Evolutionary conservation across 2,113 vertebrate species (phyloP).

Genomic region (Caranx ignobilis): DNA sequence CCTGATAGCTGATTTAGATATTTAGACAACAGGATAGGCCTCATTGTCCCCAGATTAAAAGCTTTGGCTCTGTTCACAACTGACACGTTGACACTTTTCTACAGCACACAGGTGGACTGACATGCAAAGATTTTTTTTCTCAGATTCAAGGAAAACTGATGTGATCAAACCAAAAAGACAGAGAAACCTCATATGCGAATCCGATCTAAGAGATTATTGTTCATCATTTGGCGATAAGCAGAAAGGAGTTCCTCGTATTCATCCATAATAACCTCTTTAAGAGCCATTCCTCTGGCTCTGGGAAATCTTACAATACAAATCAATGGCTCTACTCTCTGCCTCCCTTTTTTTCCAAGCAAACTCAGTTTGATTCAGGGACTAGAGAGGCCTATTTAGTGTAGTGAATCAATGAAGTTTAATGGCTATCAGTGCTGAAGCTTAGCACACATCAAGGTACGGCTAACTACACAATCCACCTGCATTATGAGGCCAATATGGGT

Average conservation of each 20-base stretch:
- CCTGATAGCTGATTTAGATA: conserved; percentile 66
- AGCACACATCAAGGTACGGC: conserved; percentile 51
- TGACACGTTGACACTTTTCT: conserved; percentile 61
- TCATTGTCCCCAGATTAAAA: conserved; percentile 72
- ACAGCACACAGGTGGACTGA: conserved; percentile 53
- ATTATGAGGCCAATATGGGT: conserved; percentile 55
- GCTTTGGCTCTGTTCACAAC: conserved; percentile 53
- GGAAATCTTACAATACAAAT: conserved; percentile 44
- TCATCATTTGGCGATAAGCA: conserved; percentile 22
- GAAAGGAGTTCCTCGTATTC: conserved; percentile 23
- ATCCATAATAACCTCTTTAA: conserved; percentile 36
- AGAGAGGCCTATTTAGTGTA: conserved; percentile 40
- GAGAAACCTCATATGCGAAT: conserved; percentile 9
- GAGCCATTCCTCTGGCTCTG: conserved; percentile 43
- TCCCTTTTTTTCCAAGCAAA: conserved; percentile 32
- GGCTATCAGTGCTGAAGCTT: conserved; percentile 52
- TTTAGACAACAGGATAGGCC: conserved; percentile 54
- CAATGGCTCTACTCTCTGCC: conserved; percentile 25
- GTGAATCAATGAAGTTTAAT: conserved; percentile 70
- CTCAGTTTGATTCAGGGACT: conserved; percentile 55
- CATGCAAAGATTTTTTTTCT: conserved; percentile 10
- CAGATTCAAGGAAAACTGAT: conserved; percentile 10
- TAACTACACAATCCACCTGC: conserved; percentile 54
- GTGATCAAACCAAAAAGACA: conserved; percentile 11
- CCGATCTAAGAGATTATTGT: conserved; percentile 21